Evolutionary conservation across 2,888 invertebrate species (phyloP).

Genomic region (Ormyrus pomaceus): DNA sequence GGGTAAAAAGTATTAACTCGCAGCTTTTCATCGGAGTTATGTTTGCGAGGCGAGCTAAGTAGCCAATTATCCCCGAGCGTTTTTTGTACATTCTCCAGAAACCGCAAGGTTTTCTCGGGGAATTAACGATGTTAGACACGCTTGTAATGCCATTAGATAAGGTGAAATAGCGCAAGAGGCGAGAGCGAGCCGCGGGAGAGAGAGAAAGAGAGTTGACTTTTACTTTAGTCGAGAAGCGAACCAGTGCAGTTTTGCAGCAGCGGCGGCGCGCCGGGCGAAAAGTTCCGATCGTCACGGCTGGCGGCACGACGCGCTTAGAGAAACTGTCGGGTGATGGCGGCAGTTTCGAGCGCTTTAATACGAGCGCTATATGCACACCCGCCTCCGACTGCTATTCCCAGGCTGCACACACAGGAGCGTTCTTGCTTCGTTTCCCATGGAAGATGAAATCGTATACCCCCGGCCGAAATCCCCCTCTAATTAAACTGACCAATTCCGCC

Average conservation of each 20-base stretch:
- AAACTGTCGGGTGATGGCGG: slow-evolving; percentile 65
- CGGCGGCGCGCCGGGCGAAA: slow-evolving; percentile 49
- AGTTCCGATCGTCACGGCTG: slow-evolving; percentile 57
- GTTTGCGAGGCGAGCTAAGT: no score
- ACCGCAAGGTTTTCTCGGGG: background rate
- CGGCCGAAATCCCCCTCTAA: background rate
- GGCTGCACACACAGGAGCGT: background rate
- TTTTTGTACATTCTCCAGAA: no score
- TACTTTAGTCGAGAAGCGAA: slow-evolving; percentile 59
- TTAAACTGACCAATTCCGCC: background rate
- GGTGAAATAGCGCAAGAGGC: background rate
- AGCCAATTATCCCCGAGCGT: no score
- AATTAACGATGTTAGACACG: slow-evolving; percentile 16
- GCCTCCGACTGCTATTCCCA: background rate
- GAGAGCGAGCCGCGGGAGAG: background rate
- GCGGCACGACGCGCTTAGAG: slow-evolving; percentile 59
- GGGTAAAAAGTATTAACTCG: no score
- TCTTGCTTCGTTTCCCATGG: slow-evolving; percentile 7
- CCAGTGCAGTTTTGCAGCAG: slow-evolving; percentile 53
- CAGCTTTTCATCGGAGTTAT: no score
- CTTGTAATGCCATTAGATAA: slow-evolving; percentile 13
- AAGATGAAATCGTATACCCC: background rate
- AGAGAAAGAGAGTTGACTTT: background rate
- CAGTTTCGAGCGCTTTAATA: slow-evolving; percentile 63
- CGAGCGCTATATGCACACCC: slow-evolving; percentile 9